A percentile compares a stretch with the other conserved stretches of the same genome.
These are phyloP conservation scores for Dysidea cf. avara DNA, from an alignment of 37 sponge, comb jelly and placozoan species.

Conservation along the genomic window DNA sequence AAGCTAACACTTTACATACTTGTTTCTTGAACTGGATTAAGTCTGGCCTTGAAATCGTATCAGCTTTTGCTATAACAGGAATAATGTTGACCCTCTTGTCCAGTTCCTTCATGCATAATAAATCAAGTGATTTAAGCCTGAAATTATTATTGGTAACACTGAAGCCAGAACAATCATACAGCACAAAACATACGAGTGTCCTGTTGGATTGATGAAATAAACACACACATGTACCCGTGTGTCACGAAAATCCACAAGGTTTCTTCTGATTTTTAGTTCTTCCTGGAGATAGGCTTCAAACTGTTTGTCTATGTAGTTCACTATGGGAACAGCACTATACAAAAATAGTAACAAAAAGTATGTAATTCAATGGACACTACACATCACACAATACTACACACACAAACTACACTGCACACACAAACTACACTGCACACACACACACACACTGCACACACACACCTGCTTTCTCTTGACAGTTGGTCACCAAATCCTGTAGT, in stretches of 20 bases:
- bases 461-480: constrained; percentile 89
- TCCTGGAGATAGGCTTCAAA: constrained; percentile 82
- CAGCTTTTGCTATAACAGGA: constrained; percentile 97
- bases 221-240: constrained; percentile 72
- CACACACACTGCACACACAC: neutral
- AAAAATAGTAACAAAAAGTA: neutral
- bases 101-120: constrained; percentile 95
- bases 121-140: constrained; percentile 93
- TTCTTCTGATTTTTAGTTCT: constrained; percentile 72
- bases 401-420: no score
- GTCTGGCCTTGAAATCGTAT: constrained; percentile 91
- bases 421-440: constrained; percentile 8
- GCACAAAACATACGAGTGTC: constrained; percentile 69
- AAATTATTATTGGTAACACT: neutral
- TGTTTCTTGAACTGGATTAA: constrained; percentile 85
- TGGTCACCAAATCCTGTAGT: constrained; percentile 95
- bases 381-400: no score
- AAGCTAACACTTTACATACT: constrained; percentile 40
- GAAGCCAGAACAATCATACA: constrained; percentile 42
- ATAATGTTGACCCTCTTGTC: constrained; percentile 96
- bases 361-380: neutral
- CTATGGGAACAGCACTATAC: constrained; percentile 41
- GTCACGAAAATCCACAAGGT: constrained; percentile 59
- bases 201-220: constrained; percentile 78
- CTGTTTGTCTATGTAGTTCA: constrained; percentile 69